These are phyloP conservation scores for Drosophila parabipectinata DNA, from an alignment of 1,140 invertebrate genomes.

Conservation along the genomic window DNA sequence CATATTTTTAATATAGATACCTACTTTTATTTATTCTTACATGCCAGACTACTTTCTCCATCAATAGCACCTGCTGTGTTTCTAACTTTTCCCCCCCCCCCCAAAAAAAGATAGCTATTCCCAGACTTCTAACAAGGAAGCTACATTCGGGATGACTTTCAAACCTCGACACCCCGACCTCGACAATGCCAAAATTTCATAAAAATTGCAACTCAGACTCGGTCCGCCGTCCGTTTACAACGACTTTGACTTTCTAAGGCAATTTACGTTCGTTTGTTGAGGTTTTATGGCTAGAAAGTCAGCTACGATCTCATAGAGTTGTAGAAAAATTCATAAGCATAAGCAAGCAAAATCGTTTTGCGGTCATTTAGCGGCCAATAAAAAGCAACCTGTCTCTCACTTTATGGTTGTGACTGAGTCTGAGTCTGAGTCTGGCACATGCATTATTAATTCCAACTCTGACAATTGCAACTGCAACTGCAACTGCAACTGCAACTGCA, in stretches of 20 bases:
- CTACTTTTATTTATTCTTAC: constrained; percentile 6
- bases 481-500: constrained; percentile 43
- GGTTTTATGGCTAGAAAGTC: constrained; percentile 72
- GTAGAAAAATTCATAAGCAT: constrained; percentile 62
- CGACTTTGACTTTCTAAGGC: constrained; percentile 68
- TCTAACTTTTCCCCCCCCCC: not conserved
- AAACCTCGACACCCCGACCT: constrained; percentile 62
- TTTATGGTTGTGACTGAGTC: not conserved
- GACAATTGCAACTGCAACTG: constrained; percentile 53
- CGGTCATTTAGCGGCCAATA: constrained; percentile 44
- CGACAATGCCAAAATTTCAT: constrained; percentile 47
- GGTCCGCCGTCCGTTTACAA: not conserved
- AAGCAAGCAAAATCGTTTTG: constrained; percentile 53
- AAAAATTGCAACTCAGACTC: constrained; percentile 32
- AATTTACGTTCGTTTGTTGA: constrained; percentile 49
- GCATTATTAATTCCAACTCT: constrained; percentile 55
- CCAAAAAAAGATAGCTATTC: not conserved
- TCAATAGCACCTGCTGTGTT: constrained; percentile 8
- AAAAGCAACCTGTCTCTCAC: constrained; percentile 34
- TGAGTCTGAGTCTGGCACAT: constrained; percentile 15
- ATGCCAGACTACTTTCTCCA: constrained; percentile 31
- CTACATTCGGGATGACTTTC: constrained; percentile 37
- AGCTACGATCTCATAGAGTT: constrained; percentile 20
- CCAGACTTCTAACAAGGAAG: constrained; percentile 45
- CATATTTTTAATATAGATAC: too few relatives aligned